These are phyloP conservation scores for Nerophis lumbriciformis DNA, from an alignment of 2,113 vertebrate genomes.

Conservation along the genomic window DNA sequence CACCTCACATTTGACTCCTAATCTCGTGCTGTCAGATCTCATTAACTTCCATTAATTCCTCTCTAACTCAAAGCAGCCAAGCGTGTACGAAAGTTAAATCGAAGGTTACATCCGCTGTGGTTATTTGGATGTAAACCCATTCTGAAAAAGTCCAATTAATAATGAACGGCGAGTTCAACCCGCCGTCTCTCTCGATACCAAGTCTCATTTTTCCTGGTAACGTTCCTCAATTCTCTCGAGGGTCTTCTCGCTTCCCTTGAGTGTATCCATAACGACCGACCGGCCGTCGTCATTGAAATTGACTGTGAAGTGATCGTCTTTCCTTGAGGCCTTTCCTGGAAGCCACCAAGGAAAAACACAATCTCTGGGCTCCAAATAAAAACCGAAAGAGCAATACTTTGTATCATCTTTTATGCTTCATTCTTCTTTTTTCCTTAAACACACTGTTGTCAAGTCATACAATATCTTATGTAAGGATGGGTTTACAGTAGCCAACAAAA, in stretches of 20 bases:
- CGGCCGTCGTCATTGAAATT: slow-evolving; percentile 41
- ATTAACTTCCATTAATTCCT: slow-evolving; percentile 45
- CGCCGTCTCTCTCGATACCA: slow-evolving; percentile 60
- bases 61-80: slow-evolving; percentile 20
- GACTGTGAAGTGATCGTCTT: slow-evolving; percentile 58
- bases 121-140: slow-evolving; percentile 1
- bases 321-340: slow-evolving; percentile 56
- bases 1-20: slow-evolving; percentile 28
- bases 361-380: slow-evolving; percentile 23
- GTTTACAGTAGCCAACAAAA: no score
- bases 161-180: slow-evolving; percentile 62
- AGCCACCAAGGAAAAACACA: slow-evolving; percentile 39
- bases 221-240: slow-evolving; percentile 29
- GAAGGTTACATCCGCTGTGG: slow-evolving; percentile 9
- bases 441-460: not conserved
- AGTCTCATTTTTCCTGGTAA: slow-evolving; percentile 38
- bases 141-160: no score
- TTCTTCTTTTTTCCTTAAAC: not conserved
- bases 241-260: slow-evolving; percentile 33
- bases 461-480: no score
- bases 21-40: slow-evolving; percentile 29
- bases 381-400: slow-evolving; percentile 13
- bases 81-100: slow-evolving; percentile 18
- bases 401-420: slow-evolving; percentile 16
- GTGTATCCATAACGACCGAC: slow-evolving; percentile 46